phyloP scores from a whole-genome alignment of 2,113 vertebrate species.

The Oryzias javanicus region DNA sequence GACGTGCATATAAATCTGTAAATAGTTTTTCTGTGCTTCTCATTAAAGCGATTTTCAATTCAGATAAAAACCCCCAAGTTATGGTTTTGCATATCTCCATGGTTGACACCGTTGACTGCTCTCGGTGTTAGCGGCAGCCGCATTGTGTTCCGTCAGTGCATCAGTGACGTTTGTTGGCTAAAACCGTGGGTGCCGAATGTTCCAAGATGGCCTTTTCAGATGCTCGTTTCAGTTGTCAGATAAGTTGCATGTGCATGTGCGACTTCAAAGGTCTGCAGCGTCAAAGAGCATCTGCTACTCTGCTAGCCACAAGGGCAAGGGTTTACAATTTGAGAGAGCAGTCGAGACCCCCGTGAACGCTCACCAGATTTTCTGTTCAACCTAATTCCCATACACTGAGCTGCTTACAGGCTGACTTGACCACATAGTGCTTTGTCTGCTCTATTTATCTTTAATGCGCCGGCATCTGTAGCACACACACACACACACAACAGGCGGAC shows the following conservation, averaged over 20 bases:
- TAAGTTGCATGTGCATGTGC: background rate
- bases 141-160: constrained; percentile 1
- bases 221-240: constrained; percentile 29
- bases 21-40: too few relatives aligned
- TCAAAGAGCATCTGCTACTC: constrained; percentile 46
- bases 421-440: constrained; percentile 32
- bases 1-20: too few relatives aligned
- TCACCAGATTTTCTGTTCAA: constrained; percentile 33
- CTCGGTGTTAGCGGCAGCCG: background rate
- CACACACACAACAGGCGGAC: too few relatives aligned
- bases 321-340: constrained; percentile 14
- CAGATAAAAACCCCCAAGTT: too few relatives aligned
- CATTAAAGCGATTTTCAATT: too few relatives aligned
- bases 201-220: constrained; percentile 45
- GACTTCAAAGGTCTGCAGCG: constrained; percentile 43
- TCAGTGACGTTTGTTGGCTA: constrained; percentile 34
- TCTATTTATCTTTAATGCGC: constrained; percentile 8
- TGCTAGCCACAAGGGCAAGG: constrained; percentile 25
- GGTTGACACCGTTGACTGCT: background rate
- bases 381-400: constrained; percentile 1
- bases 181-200: constrained; percentile 21
- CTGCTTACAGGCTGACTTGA: constrained; percentile 9
- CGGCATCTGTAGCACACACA: background rate
- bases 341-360: constrained; percentile 9
- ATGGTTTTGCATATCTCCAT: background rate